Evolutionary conservation across 1,140 invertebrate genomes (phyloP).

Genomic region (Acromyrmex echinatior): DNA sequence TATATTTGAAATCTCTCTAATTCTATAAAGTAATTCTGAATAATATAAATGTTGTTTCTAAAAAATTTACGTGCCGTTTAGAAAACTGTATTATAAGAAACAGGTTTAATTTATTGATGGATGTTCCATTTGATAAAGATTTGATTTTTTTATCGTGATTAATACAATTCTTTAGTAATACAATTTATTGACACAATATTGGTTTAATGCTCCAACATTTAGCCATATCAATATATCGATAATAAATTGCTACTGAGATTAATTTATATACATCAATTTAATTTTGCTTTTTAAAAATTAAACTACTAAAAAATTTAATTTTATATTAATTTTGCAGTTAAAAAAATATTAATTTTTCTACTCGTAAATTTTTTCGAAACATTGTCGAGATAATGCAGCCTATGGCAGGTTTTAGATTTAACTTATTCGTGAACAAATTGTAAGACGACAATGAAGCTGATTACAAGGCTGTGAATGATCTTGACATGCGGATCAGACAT

Average conservation of each 20-base stretch:
- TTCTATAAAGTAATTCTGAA: slow-evolving; percentile 22
- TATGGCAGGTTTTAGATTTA: slow-evolving; percentile 28
- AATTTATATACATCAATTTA: not conserved
- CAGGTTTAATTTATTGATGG: not conserved
- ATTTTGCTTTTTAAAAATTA: not conserved
- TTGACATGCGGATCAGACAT: slow-evolving; percentile 60
- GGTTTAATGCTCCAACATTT: too few species aligned
- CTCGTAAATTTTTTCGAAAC: slow-evolving; percentile 19
- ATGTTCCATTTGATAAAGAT: not conserved
- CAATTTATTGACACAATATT: not conserved
- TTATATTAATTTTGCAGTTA: not conserved
- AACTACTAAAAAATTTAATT: not conserved
- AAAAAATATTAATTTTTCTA: not conserved
- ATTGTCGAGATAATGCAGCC: not conserved
- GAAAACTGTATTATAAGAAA: not conserved
- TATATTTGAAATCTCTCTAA: slow-evolving; percentile 43
- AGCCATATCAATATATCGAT: too few species aligned
- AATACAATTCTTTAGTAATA: slow-evolving; percentile 4
- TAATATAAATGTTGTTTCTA: slow-evolving; percentile 29
- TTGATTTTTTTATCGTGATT: not conserved
- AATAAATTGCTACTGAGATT: too few species aligned
- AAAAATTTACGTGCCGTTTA: slow-evolving; percentile 18
- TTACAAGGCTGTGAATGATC: slow-evolving; percentile 75
- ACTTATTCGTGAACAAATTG: slow-evolving; percentile 19
- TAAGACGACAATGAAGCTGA: slow-evolving; percentile 43